Conservation (phyloP, 1,140 invertebrate species). For the Diabrotica virgifera region DNA sequence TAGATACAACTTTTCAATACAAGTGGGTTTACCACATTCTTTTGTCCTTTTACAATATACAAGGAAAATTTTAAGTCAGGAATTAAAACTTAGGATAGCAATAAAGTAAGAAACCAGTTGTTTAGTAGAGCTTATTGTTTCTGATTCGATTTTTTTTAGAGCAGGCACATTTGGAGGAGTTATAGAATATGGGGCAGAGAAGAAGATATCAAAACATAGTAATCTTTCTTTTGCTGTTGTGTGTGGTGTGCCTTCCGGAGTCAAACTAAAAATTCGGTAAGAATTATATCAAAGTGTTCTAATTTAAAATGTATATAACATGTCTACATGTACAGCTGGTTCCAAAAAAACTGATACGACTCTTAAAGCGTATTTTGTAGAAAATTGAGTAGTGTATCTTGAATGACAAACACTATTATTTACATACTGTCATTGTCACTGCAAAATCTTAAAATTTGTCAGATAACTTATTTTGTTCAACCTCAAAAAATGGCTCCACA, state of each 20-base stretch:
- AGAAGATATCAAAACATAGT: constrained; percentile 88
- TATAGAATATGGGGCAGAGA: constrained; percentile 88
- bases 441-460: too few relatives aligned
- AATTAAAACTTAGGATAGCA: constrained; percentile 71
- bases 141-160: constrained; percentile 52
- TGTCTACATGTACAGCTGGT: too few relatives aligned
- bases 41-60: constrained; percentile 73
- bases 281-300: background rate
- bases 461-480: too few relatives aligned
- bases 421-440: too few relatives aligned
- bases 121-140: background rate
- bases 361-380: too few relatives aligned
- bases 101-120: constrained; percentile 65
- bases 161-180: constrained; percentile 82
- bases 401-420: too few relatives aligned
- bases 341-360: too few relatives aligned
- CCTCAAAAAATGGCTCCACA: too few relatives aligned
- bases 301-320: constrained; percentile 18
- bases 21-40: constrained; percentile 79
- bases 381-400: too few relatives aligned
- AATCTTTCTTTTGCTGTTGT: constrained; percentile 80
- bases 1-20: constrained; percentile 64
- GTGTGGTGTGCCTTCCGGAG: constrained; percentile 81
- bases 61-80: constrained; percentile 72
- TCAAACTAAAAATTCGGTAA: constrained; percentile 84